Conservation (phyloP, 2,797 vertebrate genomes). For the Urosaurus nigricauda region DNA sequence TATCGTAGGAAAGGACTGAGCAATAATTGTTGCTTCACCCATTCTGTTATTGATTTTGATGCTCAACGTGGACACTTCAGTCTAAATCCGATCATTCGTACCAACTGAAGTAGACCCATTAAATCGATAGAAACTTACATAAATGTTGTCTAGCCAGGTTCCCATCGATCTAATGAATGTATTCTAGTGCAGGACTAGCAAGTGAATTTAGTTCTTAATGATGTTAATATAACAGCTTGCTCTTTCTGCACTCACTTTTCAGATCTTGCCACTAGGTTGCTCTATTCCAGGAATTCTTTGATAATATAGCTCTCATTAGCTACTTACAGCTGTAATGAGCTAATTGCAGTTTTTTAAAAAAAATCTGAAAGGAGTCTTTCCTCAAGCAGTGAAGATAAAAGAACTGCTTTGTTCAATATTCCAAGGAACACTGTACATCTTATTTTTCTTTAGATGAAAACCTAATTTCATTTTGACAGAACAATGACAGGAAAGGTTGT, state of each 20-base stretch:
- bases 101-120: too few species aligned
- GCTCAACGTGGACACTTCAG: too few species aligned
- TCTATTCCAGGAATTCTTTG: slow-evolving; percentile 38
- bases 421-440: slow-evolving; percentile 21
- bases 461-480: slow-evolving; percentile 32
- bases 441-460: slow-evolving; percentile 38
- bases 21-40: fast-evolving
- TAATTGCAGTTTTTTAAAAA: neutral
- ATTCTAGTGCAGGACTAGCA: too few species aligned
- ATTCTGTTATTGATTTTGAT: too few species aligned
- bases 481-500: slow-evolving; percentile 36
- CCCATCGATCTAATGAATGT: too few species aligned
- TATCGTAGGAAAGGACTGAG: neutral
- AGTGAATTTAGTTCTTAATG: neutral
- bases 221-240: slow-evolving; percentile 7
- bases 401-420: neutral
- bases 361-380: slow-evolving; percentile 19
- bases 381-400: slow-evolving; percentile 42
- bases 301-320: slow-evolving; percentile 49
- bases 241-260: slow-evolving; percentile 24
- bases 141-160: too few species aligned
- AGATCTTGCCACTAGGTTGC: slow-evolving; percentile 27
- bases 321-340: slow-evolving; percentile 23
- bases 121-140: too few species aligned
- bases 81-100: too few species aligned